Evolutionary conservation across 2,113 vertebrate species (phyloP).

Genomic region (Psephotus haematonotus): DNA sequence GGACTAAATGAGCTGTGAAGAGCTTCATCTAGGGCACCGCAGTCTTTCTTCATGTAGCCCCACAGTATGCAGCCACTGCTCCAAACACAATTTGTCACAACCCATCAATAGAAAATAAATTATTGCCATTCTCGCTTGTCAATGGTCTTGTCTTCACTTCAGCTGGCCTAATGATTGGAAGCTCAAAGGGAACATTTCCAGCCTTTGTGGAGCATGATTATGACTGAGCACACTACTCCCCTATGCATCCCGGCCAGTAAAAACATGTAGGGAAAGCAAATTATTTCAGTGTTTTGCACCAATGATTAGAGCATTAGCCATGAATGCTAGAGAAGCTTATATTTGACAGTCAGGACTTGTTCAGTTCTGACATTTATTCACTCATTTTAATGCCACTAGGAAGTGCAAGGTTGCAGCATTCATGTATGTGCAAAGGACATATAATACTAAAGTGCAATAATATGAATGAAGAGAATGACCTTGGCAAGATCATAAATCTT

Average conservation of each 20-base stretch:
- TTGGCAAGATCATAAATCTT: conserved; percentile 55
- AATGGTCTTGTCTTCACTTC: conserved; percentile 85
- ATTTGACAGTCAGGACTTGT: conserved; percentile 65
- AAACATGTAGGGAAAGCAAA: conserved; percentile 75
- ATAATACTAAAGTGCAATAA: conserved; percentile 27
- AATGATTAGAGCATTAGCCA: conserved; percentile 71
- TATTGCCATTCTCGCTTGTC: conserved; percentile 90
- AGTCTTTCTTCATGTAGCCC: conserved; percentile 74
- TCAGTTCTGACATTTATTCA: conserved; percentile 63
- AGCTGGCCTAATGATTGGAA: conserved; percentile 76
- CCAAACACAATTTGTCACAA: conserved; percentile 90
- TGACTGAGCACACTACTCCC: conserved; percentile 63
- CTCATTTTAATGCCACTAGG: conserved; percentile 61
- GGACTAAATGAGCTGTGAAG: conserved; percentile 98
- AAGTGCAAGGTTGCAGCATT: conserved; percentile 33
- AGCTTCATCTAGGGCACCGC: conserved; percentile 86
- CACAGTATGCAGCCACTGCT: conserved; percentile 78
- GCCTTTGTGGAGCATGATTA: conserved; percentile 75
- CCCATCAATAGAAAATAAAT: conserved; percentile 97
- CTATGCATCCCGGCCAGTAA: conserved; percentile 70
- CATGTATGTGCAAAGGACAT: conserved; percentile 7
- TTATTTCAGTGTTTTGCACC: conserved; percentile 77
- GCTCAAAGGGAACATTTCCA: conserved; percentile 80
- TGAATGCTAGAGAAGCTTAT: conserved; percentile 59
- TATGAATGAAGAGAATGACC: conserved; percentile 34